Evolutionary conservation across 2,797 vertebrate species (phyloP), one percentile per base, ranked within the genome.

Genomic region (Malurus leucopterus): DNA sequence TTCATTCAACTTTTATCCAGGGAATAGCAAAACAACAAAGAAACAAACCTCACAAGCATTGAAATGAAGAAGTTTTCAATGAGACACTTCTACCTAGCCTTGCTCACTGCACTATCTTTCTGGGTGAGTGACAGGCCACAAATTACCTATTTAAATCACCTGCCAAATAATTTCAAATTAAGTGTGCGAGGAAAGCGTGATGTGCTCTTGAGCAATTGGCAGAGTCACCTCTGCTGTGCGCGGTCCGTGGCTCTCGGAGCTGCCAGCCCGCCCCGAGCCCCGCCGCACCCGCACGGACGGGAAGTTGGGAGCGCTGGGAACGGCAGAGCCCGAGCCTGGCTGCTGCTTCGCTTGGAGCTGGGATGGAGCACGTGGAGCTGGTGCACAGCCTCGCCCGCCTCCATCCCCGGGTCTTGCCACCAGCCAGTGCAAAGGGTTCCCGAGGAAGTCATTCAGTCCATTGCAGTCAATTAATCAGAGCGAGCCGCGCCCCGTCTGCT

Each of bases 71-170:
- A 24, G 11, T 69, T 89, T 75, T 64, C 77, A 63, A 32, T 5
- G 51, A 81, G 69, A 41, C 14, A 17, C 5, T 88, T 79, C 63
- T 86, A 40, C 68, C 53, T 51, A 65, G 64, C 24, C 26, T 61
- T 54, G 50, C 61, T 84, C 61, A 44, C 57, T 73, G 41, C 81
- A 65, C 30, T n/a, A n/a, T 61, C 55, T 75, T 93, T 86, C 63
- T 51, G 68, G 36, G 82, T 88, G 68, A 92, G 68, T 24, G 68
- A 76, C 87, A 81, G 86, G 70, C 72, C 84, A 67, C 59, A 1
- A 86, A 93, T 88, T 64, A 88, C 58, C 76, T n/a, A 20, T 57
- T 84, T 80, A 87, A 85, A 93, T 95, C 80, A 92, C 80, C 64
- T 70, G 79, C 63, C 79, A 90, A 86, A 82, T 86, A 11, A 51